A percentile compares a stretch with the other conserved stretches of the same genome.
These are phyloP conservation scores for Drosophila kuntzei DNA, from an alignment of 2,888 invertebrate species.

Conservation along the genomic window DNA sequence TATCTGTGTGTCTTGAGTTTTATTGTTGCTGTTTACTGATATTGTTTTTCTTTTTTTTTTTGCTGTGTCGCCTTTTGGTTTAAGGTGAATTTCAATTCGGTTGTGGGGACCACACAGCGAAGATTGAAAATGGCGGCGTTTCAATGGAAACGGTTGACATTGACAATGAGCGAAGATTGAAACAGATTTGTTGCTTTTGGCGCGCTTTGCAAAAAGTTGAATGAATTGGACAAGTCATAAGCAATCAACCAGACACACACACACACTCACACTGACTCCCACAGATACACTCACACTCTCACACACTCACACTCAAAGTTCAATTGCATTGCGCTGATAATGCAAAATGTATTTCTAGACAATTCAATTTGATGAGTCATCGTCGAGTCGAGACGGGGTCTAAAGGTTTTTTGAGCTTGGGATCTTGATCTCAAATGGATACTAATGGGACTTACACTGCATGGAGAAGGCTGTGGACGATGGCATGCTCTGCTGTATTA, in stretches of 20 bases:
- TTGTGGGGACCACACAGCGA: slow-evolving; percentile 61
- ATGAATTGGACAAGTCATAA: slow-evolving; percentile 48
- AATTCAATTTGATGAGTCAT: slow-evolving; percentile 42
- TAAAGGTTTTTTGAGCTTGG: slow-evolving; percentile 4
- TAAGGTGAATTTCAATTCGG: slow-evolving; percentile 67
- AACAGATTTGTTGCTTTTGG: slow-evolving; percentile 52
- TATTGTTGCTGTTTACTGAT: slow-evolving; percentile 41
- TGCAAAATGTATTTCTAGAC: slow-evolving; percentile 55
- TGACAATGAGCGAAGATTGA: slow-evolving; percentile 47
- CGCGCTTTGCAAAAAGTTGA: slow-evolving; percentile 67
- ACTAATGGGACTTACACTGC: slow-evolving; percentile 84
- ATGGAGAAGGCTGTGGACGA: slow-evolving; percentile 85
- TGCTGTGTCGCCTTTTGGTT: slow-evolving; percentile 57
- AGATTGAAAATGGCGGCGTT: slow-evolving; percentile 50
- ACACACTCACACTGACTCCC: neutral
- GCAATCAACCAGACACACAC: slow-evolving; percentile 9
- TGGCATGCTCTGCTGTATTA: slow-evolving; percentile 85
- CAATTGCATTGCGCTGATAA: slow-evolving; percentile 76
- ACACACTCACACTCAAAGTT: slow-evolving; percentile 38
- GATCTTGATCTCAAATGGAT: neutral
- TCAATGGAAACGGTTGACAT: slow-evolving; percentile 39
- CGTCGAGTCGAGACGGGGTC: neutral
- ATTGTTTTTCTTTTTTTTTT: slow-evolving; percentile 40
- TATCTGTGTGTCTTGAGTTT: slow-evolving; percentile 21
- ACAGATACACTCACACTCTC: slow-evolving; percentile 8